A percentile compares a stretch with the other conserved stretches of the same genome.
Evolutionary conservation across 92 coral and sea anemone genomes (phyloP).

Genomic region (Zoanthus sociatus): DNA sequence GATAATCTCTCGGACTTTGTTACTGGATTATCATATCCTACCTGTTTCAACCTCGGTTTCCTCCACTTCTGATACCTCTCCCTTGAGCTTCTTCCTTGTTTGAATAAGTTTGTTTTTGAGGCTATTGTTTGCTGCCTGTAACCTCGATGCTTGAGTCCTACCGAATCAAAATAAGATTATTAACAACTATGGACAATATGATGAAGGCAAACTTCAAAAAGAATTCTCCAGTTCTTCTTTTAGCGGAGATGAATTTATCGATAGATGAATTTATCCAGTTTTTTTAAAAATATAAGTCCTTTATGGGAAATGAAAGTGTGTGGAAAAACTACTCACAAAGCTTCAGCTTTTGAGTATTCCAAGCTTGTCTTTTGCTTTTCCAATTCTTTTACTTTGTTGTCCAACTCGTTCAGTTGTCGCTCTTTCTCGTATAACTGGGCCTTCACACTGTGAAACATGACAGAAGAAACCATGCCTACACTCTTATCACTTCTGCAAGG

Average conservation of each 20-base stretch:
- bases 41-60: neutral
- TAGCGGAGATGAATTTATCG: neutral
- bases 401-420: neutral
- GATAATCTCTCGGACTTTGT: no score
- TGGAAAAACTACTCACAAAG: conserved; percentile 8
- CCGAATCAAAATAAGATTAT: neutral
- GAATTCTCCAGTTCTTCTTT: neutral
- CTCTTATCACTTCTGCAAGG: conserved; percentile 1
- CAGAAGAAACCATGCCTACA: conserved; percentile 12
- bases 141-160: conserved; percentile 20
- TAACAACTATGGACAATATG: neutral
- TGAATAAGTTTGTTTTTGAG: conserved; percentile 16
- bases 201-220: neutral
- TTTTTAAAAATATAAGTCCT: neutral
- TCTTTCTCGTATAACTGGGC: neutral
- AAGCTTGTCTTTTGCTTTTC: conserved; percentile 24
- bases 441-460: conserved; percentile 5
- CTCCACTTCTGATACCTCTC: neutral
- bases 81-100: neutral
- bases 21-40: neutral
- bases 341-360: conserved; percentile 28
- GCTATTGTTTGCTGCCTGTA: conserved; percentile 22
- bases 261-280: neutral
- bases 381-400: conserved; percentile 9
- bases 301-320: neutral